These are phyloP conservation scores for Proisotoma minuta DNA, from an alignment of 2,888 invertebrate genomes.

Conservation along the genomic window DNA sequence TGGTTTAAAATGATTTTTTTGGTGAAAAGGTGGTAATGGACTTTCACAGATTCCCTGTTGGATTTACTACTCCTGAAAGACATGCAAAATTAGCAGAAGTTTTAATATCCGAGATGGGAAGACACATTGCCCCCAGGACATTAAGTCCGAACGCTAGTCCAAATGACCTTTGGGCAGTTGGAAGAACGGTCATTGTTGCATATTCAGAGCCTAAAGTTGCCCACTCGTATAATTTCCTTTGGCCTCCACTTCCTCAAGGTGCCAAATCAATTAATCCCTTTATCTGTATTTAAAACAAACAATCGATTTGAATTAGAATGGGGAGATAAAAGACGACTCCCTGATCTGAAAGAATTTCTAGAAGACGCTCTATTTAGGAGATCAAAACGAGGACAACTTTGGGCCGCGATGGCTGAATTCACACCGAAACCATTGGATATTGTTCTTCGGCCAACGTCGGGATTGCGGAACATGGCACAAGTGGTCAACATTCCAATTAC, in stretches of 20 bases:
- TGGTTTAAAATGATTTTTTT: slow-evolving; percentile 14
- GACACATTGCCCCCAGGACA: slow-evolving; percentile 57
- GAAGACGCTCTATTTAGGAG: slow-evolving; percentile 36
- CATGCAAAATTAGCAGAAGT: slow-evolving; percentile 59
- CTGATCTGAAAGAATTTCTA: slow-evolving; percentile 47
- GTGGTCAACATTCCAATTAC: slow-evolving; percentile 50
- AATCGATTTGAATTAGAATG: slow-evolving; percentile 50
- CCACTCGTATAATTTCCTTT: slow-evolving; percentile 52
- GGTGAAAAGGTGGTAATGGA: slow-evolving; percentile 62
- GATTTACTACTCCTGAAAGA: slow-evolving; percentile 56
- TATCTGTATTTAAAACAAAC: neutral
- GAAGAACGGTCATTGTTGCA: slow-evolving; percentile 58
- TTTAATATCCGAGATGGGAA: slow-evolving; percentile 58
- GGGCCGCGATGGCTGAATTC: slow-evolving; percentile 56
- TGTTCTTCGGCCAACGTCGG: slow-evolving; percentile 52
- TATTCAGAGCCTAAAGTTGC: slow-evolving; percentile 58
- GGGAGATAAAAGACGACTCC: slow-evolving; percentile 56
- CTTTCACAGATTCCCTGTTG: slow-evolving; percentile 74
- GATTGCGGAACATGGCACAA: slow-evolving; percentile 54
- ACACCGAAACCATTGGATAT: slow-evolving; percentile 55
- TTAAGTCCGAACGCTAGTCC: slow-evolving; percentile 55
- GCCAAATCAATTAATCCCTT: neutral
- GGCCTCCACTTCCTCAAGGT: slow-evolving; percentile 62
- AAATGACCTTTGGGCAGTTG: slow-evolving; percentile 58
- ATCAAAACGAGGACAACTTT: slow-evolving; percentile 47